phyloP scores from a whole-genome alignment of 1,140 invertebrate genomes.

The Trachymyrmex cornetzi region DNA sequence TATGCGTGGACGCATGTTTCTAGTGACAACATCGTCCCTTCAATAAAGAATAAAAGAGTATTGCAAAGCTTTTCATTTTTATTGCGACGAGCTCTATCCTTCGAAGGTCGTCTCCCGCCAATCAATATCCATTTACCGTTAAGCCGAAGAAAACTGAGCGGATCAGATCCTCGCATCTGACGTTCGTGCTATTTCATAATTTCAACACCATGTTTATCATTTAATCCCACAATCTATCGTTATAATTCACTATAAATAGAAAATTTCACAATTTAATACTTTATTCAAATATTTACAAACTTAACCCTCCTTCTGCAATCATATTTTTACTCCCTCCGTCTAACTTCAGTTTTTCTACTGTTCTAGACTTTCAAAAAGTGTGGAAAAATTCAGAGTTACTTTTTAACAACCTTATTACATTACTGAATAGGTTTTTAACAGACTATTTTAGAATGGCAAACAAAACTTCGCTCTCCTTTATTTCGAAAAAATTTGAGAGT shows the following conservation, averaged over 20 bases:
- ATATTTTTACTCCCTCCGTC: background rate
- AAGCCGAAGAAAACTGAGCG: slow-evolving; percentile 45
- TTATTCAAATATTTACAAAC: background rate
- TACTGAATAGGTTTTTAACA: too few relatives aligned
- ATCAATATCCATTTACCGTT: slow-evolving; percentile 71
- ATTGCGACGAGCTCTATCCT: slow-evolving; percentile 45
- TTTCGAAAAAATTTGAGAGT: too few relatives aligned
- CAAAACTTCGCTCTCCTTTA: too few relatives aligned
- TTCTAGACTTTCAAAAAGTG: too few relatives aligned
- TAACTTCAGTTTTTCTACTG: too few relatives aligned
- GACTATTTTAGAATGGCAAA: too few relatives aligned
- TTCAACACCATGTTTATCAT: background rate
- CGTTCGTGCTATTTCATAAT: slow-evolving; percentile 38
- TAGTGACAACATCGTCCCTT: slow-evolving; percentile 41
- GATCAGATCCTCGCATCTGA: slow-evolving; percentile 44
- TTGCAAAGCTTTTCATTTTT: slow-evolving; percentile 52
- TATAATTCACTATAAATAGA: background rate
- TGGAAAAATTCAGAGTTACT: too few relatives aligned
- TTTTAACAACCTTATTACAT: too few relatives aligned
- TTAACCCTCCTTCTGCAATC: background rate
- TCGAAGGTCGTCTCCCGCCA: slow-evolving; percentile 67
- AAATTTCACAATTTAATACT: background rate
- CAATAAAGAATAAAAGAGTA: slow-evolving; percentile 68
- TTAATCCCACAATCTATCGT: background rate
- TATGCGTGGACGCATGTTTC: slow-evolving; percentile 58